These are phyloP conservation scores for Lepidurus couesii DNA, from an alignment of 1,140 invertebrate species.

Conservation along the genomic window DNA sequence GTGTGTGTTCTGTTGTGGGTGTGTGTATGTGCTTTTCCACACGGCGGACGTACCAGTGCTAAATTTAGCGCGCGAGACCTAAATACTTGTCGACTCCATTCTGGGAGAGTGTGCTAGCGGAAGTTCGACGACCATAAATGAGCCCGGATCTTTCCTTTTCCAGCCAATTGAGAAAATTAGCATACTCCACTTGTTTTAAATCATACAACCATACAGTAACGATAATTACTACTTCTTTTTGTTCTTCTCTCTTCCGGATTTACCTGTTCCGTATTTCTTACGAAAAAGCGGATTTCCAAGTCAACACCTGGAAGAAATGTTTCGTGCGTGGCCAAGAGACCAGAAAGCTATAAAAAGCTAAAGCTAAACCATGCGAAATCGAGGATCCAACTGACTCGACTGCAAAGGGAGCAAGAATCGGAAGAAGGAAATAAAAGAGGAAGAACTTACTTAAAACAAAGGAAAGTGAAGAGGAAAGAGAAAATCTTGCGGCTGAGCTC, in stretches of 20 bases:
- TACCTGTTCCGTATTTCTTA: too few species aligned
- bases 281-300: too few species aligned
- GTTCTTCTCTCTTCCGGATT: too few species aligned
- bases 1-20: too few species aligned
- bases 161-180: too few species aligned
- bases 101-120: neutral
- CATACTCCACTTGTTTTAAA: too few species aligned
- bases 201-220: too few species aligned
- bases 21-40: neutral
- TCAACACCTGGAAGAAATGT: too few species aligned
- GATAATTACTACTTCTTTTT: too few species aligned
- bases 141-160: neutral
- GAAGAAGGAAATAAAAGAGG: neutral
- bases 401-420: neutral
- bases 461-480: neutral
- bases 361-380: too few species aligned
- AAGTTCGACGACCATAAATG: slow-evolving; percentile 1
- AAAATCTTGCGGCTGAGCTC: neutral
- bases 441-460: neutral
- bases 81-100: neutral
- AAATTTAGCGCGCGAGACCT: slow-evolving; percentile 12
- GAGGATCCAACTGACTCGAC: neutral
- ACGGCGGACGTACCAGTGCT: neutral
- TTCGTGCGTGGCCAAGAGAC: too few species aligned
- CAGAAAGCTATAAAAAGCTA: too few species aligned